Evolutionary conservation across 2,113 vertebrate species (phyloP).

Genomic region (Lota lota): DNA sequence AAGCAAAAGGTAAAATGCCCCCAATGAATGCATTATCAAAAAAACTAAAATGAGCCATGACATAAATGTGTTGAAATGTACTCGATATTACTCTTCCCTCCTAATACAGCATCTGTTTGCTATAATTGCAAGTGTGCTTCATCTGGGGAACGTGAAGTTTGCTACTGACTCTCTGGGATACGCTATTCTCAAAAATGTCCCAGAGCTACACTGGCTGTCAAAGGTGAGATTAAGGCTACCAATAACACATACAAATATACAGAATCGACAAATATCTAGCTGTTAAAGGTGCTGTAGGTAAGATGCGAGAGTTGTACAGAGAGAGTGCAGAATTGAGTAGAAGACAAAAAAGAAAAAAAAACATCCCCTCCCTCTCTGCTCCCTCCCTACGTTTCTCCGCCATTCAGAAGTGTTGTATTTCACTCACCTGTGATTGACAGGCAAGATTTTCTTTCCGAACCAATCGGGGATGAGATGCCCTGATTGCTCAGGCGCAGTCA

Average conservation of each 20-base stretch:
- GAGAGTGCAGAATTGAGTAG: too few species aligned
- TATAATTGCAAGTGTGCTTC: conserved; percentile 89
- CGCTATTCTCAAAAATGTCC: conserved; percentile 74
- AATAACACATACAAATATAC: background rate
- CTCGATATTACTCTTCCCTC: background rate
- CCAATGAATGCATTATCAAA: background rate
- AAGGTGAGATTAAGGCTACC: conserved; percentile 65
- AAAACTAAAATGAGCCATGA: background rate
- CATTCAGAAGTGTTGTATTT: too few species aligned
- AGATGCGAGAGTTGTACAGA: too few species aligned
- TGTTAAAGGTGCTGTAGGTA: too few species aligned
- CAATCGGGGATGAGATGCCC: too few species aligned
- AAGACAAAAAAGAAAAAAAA: too few species aligned
- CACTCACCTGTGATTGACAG: too few species aligned
- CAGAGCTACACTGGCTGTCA: conserved; percentile 88
- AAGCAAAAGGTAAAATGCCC: background rate
- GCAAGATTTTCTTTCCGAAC: too few species aligned
- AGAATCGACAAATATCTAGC: background rate
- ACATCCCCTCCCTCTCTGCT: too few species aligned
- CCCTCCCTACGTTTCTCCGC: too few species aligned
- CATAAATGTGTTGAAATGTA: background rate
- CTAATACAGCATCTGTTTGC: conserved; percentile 82
- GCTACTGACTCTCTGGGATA: conserved; percentile 79
- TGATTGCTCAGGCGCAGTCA: too few species aligned
- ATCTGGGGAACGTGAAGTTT: conserved; percentile 90